phyloP scores from a whole-genome alignment of 2,797 vertebrate genomes.

The Rhyacichthys aspro region DNA sequence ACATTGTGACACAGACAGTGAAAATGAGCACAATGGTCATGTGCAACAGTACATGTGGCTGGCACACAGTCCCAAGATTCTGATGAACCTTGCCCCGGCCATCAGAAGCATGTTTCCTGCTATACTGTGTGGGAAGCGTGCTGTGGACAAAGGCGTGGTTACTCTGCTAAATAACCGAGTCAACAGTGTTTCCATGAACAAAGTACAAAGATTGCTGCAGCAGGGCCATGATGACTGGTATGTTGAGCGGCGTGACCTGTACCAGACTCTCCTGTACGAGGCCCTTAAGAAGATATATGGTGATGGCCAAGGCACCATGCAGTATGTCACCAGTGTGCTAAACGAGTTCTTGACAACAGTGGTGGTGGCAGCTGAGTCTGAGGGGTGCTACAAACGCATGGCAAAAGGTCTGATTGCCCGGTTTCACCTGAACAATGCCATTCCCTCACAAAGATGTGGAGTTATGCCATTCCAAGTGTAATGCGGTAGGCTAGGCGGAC shows the following conservation, averaged over 20 bases:
- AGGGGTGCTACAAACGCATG: slow-evolving; percentile 9
- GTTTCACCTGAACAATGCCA: slow-evolving; percentile 11
- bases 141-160: slow-evolving; percentile 6
- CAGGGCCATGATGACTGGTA: slow-evolving; percentile 12
- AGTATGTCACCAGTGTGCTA: slow-evolving; percentile 31
- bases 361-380: slow-evolving; percentile 18
- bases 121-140: slow-evolving; percentile 16
- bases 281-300: slow-evolving; percentile 34
- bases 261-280: slow-evolving; percentile 16
- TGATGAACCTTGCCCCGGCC: slow-evolving; percentile 16
- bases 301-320: slow-evolving; percentile 27
- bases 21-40: background rate
- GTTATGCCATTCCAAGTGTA: too few relatives aligned
- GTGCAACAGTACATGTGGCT: slow-evolving; percentile 6
- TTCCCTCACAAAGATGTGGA: too few relatives aligned
- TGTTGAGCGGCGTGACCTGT: slow-evolving; percentile 1
- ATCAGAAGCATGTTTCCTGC: slow-evolving; percentile 20
- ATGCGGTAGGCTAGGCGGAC: too few relatives aligned
- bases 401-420: slow-evolving; percentile 3
- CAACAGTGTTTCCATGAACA: slow-evolving; percentile 12
- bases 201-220: slow-evolving; percentile 8
- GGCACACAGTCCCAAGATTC: slow-evolving; percentile 13
- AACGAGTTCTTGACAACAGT: slow-evolving; percentile 29
- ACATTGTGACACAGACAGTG: background rate
- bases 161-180: slow-evolving; percentile 10